A percentile compares a stretch with the other conserved stretches of the same genome.
Conservation (phyloP, 2,113 vertebrate species). For the Tricholaema leucomelas region DNA sequence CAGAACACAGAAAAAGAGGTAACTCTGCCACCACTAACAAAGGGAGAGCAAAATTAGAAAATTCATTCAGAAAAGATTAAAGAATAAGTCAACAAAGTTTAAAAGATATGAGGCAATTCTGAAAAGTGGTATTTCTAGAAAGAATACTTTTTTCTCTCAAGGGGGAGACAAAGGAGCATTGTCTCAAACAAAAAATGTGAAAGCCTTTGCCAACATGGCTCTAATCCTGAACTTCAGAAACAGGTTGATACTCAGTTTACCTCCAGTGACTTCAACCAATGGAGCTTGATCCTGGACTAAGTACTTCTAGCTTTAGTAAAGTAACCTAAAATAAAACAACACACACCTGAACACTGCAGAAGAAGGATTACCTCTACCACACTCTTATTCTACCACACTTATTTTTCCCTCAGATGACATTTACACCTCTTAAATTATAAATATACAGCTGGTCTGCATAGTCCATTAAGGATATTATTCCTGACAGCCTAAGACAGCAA, state of each 20-base stretch:
- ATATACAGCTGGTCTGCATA: background rate
- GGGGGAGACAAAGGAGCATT: background rate
- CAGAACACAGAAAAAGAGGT: background rate
- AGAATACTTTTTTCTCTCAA: background rate
- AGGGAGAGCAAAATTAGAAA: background rate
- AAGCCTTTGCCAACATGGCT: background rate
- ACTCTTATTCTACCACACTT: background rate
- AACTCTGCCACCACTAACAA: background rate
- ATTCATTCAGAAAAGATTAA: background rate
- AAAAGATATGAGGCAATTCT: background rate
- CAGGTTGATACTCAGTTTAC: background rate
- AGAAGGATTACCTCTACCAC: background rate
- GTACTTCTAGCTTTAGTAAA: background rate
- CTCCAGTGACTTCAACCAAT: background rate
- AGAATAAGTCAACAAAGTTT: background rate
- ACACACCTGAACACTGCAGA: background rate
- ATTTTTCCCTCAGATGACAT: background rate
- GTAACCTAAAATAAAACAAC: background rate
- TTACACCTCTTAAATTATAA: background rate
- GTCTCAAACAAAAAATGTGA: background rate
- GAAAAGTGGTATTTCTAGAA: background rate
- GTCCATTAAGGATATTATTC: background rate
- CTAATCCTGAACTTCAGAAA: background rate
- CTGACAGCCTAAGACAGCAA: background rate
- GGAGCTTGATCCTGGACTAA: background rate